Percentiles rank a stretch among this genome's conserved stretches.
Evolutionary conservation across 2,113 vertebrate species (phyloP).

Genomic region (Collichthys lucidus): DNA sequence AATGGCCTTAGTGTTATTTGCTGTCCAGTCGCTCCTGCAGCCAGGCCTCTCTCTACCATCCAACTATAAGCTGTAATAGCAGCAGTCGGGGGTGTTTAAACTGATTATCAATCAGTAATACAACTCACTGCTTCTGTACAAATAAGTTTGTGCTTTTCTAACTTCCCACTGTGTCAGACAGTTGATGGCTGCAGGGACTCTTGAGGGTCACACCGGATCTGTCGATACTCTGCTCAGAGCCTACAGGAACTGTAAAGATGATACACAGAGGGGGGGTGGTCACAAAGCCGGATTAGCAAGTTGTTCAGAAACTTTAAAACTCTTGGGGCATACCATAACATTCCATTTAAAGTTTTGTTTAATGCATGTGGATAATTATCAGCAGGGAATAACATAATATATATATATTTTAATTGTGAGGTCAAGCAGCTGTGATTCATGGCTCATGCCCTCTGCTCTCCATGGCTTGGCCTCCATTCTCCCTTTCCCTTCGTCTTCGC

Average conservation of each 20-base stretch:
- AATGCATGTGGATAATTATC: neutral
- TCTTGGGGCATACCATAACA: neutral
- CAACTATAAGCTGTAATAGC: constrained; percentile 1
- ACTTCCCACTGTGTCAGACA: constrained; percentile 35
- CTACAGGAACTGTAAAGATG: constrained; percentile 29
- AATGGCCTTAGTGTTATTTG: constrained; percentile 54
- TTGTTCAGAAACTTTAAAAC: neutral
- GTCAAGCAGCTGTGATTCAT: constrained; percentile 37
- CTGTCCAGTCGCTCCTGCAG: constrained; percentile 25
- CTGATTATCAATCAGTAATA: constrained; percentile 12
- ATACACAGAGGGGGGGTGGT: neutral
- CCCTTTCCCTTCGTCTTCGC: constrained; percentile 38
- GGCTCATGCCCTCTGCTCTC: constrained; percentile 43
- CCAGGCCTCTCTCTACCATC: constrained; percentile 1
- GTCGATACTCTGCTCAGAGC: constrained; percentile 37
- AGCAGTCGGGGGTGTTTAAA: constrained; percentile 9
- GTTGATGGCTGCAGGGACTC: constrained; percentile 44
- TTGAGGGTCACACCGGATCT: constrained; percentile 41
- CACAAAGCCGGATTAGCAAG: constrained; percentile 23
- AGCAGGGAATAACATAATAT: neutral
- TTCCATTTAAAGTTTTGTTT: neutral
- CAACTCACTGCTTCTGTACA: neutral
- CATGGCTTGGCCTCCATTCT: constrained; percentile 56
- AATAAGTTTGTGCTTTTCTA: constrained; percentile 36
- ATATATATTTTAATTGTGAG: constrained; percentile 7